Evolutionary conservation across 2,888 invertebrate species (phyloP).

Genomic region (Abscondita cerata): DNA sequence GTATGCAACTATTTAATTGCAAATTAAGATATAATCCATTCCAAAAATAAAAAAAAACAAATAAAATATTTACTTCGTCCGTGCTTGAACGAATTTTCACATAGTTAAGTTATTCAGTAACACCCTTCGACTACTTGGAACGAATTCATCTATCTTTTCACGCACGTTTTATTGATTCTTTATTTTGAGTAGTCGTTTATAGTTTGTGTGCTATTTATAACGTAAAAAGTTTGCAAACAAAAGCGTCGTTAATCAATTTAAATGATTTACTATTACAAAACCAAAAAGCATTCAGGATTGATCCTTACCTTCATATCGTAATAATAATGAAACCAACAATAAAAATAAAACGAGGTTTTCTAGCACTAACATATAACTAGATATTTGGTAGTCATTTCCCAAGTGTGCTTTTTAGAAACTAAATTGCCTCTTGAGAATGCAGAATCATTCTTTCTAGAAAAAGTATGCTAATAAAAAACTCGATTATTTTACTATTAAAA

Average conservation of each 20-base stretch:
- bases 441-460: slow-evolving; percentile 10
- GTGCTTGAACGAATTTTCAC: background rate
- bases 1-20: too few relatives aligned
- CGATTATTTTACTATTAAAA: slow-evolving; percentile 14
- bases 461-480: slow-evolving; percentile 16
- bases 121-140: slow-evolving; percentile 1
- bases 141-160: background rate
- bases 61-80: background rate
- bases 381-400: slow-evolving; percentile 26
- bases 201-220: too few relatives aligned
- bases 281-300: background rate
- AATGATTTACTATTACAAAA: too few relatives aligned
- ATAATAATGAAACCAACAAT: slow-evolving; percentile 18
- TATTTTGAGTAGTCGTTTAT: background rate
- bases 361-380: slow-evolving; percentile 12
- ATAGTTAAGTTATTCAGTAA: background rate
- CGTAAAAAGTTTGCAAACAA: too few relatives aligned
- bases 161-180: slow-evolving; percentile 14
- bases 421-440: slow-evolving; percentile 17
- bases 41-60: background rate
- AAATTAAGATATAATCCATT: too few relatives aligned
- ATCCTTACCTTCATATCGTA: background rate
- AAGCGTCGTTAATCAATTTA: too few relatives aligned
- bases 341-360: slow-evolving; percentile 16
- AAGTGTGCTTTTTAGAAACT: slow-evolving; percentile 18